phyloP scores from a whole-genome alignment of 2,888 invertebrate genomes.

The Escarpia spicata region DNA sequence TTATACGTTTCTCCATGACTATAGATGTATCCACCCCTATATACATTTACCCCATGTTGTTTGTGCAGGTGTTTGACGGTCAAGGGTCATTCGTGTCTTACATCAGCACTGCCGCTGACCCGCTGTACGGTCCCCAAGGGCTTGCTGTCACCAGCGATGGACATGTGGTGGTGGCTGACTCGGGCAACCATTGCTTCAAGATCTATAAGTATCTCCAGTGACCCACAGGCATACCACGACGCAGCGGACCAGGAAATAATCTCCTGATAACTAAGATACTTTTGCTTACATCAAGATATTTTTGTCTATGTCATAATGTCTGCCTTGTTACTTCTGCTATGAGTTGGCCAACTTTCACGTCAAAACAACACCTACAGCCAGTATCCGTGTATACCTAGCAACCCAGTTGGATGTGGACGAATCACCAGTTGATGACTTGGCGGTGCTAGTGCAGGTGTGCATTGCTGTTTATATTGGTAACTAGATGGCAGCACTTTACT shows the following conservation, averaged over 20 bases:
- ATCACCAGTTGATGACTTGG: neutral
- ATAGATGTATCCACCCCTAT: too few species aligned
- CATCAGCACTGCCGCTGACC: conserved; percentile 68
- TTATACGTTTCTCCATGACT: too few species aligned
- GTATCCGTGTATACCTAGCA: neutral
- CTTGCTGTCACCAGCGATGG: conserved; percentile 67
- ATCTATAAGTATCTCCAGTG: conserved; percentile 67
- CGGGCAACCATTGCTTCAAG: conserved; percentile 70
- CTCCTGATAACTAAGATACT: too few species aligned
- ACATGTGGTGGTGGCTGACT: conserved; percentile 68
- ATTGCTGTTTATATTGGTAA: neutral
- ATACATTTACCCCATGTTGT: neutral
- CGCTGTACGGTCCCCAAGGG: conserved; percentile 70
- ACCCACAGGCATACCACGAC: neutral
- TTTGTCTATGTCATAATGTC: too few species aligned
- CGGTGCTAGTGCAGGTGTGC: neutral
- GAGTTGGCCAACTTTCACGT: too few species aligned
- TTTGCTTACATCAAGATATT: too few species aligned
- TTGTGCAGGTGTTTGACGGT: conserved; percentile 68
- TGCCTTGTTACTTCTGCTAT: too few species aligned
- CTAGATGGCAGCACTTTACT: neutral
- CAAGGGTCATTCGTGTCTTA: conserved; percentile 68
- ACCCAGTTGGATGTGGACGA: neutral
- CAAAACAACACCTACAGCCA: too few species aligned
- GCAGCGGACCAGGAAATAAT: neutral